Base-by-base conservation (phyloP, 1,140 invertebrate genomes). In the Eupeodes corollae region DNA sequence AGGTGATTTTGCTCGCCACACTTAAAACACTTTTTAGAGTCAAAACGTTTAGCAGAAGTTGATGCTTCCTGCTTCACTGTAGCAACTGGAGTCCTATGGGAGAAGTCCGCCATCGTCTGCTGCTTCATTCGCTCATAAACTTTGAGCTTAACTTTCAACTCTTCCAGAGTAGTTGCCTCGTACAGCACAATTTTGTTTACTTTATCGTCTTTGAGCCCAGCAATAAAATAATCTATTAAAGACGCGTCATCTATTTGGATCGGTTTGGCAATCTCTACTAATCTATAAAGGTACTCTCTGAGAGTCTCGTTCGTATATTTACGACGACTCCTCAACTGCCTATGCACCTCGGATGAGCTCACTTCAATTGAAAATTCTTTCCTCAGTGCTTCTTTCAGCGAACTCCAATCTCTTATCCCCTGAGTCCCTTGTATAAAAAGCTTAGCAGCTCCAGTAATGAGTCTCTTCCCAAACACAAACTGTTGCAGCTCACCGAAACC, bases 321-420 rank as follows among this genome's bases (percentile, higher is more conserved):
- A 42, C 14, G 8, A 9, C 18, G 8, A 8, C 8, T 40, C 14
- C 9, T 8, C 18, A 40, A 14, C 38, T 14, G 18, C 14, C 14
- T n/a, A 40, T 43, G 11, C 46, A 48, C 21, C 48, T 43, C 33
- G 8, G 47, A 40, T 21, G 31, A 43, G n/a, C 38, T 43, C n/a
- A 49, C 18, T 35, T 34, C 42, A 5, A 42, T 15, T 34, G n/a
- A 19, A 42, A 48, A 48, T 30, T 48, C 47, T n/a, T 48, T 18
- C 12, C 32, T 11, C 10, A 48, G 13, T 13, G 26, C 31, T n/a
- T 3, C n/a, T 44, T 44, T 49, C 12, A 49, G 34, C 5, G 6
- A 9, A 43, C 21, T 31, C 42, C 47, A 44, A 44, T 49, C 11
- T n/a, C n/a, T n/a, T n/a, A n/a, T n/a, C n/a, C n/a, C n/a, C n/a